Conservation (phyloP, 2,888 invertebrate genomes). For the Drosophila fungiperda region DNA sequence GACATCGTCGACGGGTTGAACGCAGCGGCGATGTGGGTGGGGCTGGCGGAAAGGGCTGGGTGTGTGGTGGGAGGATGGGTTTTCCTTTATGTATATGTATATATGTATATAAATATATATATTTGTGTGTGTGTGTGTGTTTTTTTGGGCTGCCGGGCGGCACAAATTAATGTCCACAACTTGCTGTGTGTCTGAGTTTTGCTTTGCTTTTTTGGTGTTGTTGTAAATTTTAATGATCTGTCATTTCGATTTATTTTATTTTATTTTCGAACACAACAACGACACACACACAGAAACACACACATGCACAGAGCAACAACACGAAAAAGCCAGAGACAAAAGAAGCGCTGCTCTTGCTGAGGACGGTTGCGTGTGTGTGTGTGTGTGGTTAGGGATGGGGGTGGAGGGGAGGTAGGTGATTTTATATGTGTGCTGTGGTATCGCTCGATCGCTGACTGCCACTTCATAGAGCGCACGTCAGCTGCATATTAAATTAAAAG, state of each 20-base stretch:
- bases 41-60: neutral
- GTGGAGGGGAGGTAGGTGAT: neutral
- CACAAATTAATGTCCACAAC: conserved; percentile 72
- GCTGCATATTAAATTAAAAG: conserved; percentile 82
- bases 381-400: neutral
- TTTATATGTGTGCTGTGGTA: conserved; percentile 4
- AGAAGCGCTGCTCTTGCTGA: conserved; percentile 32
- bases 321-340: conserved; percentile 46
- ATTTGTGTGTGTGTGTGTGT: neutral
- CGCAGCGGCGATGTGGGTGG: conserved; percentile 9
- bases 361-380: neutral
- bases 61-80: neutral
- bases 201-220: conserved; percentile 58
- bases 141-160: conserved; percentile 35
- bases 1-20: conserved; percentile 31
- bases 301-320: neutral
- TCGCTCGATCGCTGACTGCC: conserved; percentile 54
- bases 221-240: conserved; percentile 85
- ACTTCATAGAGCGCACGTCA: conserved; percentile 75
- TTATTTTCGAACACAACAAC: conserved; percentile 69
- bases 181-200: conserved; percentile 50
- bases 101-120: neutral
- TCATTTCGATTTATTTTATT: conserved; percentile 85
- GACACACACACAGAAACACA: conserved; percentile 30
- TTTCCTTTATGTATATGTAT: conserved; percentile 6